Conservation (phyloP, 2,113 vertebrate species). For the Microtus pennsylvanicus region DNA sequence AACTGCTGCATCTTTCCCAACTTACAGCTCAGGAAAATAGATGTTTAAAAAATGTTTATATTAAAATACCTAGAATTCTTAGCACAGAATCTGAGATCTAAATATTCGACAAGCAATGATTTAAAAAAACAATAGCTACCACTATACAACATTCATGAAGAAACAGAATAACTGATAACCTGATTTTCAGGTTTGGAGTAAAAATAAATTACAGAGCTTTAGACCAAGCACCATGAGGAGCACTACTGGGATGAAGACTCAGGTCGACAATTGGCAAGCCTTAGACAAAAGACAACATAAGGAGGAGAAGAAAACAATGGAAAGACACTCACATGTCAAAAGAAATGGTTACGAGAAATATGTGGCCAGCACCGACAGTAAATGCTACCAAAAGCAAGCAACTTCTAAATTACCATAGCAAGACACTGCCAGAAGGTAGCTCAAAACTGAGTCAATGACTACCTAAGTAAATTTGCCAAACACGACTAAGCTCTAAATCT, state of each 20-base stretch:
- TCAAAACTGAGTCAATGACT: slow-evolving; percentile 41
- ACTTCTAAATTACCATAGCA: background rate
- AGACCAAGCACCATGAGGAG: background rate
- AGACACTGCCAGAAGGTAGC: background rate
- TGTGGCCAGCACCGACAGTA: background rate
- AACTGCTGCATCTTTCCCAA: background rate
- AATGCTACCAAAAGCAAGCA: slow-evolving; percentile 1
- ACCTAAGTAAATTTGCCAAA: background rate
- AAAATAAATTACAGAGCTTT: slow-evolving; percentile 38
- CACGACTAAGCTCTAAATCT: background rate
- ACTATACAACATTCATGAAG: background rate
- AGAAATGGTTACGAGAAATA: background rate
- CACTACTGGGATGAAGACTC: background rate
- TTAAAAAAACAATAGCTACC: background rate
- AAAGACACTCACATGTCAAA: background rate
- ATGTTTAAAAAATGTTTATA: slow-evolving; percentile 19
- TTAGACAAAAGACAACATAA: slow-evolving; percentile 15
- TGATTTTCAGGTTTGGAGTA: slow-evolving; percentile 27
- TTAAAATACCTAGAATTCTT: slow-evolving; percentile 11
- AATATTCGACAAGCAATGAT: slow-evolving; percentile 1
- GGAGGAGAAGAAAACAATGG: background rate
- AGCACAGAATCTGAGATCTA: background rate
- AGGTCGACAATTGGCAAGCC: slow-evolving; percentile 31
- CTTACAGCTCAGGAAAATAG: background rate
- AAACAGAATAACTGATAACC: background rate